These are phyloP conservation scores for Herpetotheres cachinnans DNA, from an alignment of 2,113 vertebrate species.

Conservation along the genomic window DNA sequence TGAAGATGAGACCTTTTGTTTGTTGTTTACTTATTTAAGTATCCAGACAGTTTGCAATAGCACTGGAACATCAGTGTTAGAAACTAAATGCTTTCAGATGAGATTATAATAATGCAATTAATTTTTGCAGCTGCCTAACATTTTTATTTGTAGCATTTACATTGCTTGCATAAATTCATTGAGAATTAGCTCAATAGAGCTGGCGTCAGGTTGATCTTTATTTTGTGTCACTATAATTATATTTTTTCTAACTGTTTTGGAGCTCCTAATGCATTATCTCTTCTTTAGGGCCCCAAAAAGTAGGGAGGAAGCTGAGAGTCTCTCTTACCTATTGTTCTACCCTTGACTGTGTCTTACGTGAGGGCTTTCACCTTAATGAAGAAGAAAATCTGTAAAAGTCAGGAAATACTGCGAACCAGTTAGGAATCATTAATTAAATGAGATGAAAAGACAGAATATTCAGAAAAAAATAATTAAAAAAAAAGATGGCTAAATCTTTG, in stretches of 20 bases:
- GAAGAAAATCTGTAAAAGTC: constrained; percentile 1
- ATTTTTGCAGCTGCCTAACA: not conserved
- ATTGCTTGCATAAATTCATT: constrained; percentile 21
- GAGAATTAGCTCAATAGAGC: not conserved
- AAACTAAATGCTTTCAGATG: constrained; percentile 44
- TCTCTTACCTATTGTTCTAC: not conserved
- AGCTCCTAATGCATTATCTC: not conserved
- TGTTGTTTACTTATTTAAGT: constrained; percentile 69
- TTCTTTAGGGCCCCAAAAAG: not conserved
- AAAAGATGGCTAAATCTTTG: constrained; percentile 28
- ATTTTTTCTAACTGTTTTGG: not conserved
- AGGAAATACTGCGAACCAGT: not conserved
- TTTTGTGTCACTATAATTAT: not conserved
- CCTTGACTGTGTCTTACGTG: not conserved
- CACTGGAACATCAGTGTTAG: constrained; percentile 46
- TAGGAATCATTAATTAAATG: constrained; percentile 43
- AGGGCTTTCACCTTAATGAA: not conserved
- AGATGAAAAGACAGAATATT: not conserved
- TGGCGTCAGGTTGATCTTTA: not conserved
- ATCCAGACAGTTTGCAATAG: constrained; percentile 46
- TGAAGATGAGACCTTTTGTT: constrained; percentile 64
- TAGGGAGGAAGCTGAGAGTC: not conserved
- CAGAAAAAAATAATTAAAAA: not conserved
- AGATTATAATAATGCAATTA: constrained; percentile 14
- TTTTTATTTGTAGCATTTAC: constrained; percentile 16